A percentile compares a stretch with the other conserved stretches of the same genome.
phyloP scores from a whole-genome alignment of 2,113 vertebrate genomes.

The Macrotis lagotis region DNA sequence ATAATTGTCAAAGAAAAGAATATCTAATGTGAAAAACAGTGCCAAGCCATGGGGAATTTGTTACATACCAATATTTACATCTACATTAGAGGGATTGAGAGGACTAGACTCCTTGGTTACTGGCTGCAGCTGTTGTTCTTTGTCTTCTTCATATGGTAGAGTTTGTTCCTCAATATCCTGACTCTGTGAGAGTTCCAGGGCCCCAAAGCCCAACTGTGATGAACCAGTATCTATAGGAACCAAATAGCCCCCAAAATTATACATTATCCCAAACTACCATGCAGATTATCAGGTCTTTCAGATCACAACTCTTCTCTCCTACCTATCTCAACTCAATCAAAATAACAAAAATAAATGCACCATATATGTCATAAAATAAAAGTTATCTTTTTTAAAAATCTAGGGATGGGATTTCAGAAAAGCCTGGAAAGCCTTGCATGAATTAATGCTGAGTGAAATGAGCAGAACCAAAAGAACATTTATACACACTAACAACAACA shows the following conservation, averaged over 20 bases:
- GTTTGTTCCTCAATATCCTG: conserved; percentile 86
- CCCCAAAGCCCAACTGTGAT: conserved; percentile 88
- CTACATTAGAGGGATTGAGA: not conserved
- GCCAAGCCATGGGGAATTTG: conserved; percentile 37
- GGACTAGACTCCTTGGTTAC: conserved; percentile 45
- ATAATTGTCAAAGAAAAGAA: not conserved
- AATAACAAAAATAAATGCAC: conserved; percentile 24
- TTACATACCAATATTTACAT: conserved; percentile 71
- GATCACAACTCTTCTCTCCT: not conserved
- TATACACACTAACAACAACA: too few species aligned
- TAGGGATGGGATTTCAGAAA: too few species aligned
- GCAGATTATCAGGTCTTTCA: not conserved
- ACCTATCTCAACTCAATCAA: not conserved
- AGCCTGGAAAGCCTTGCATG: too few species aligned
- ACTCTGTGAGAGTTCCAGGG: conserved; percentile 93
- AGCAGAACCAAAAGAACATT: too few species aligned
- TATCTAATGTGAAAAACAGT: conserved; percentile 10
- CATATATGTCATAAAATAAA: conserved; percentile 53
- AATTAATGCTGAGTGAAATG: too few species aligned
- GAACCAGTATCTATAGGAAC: conserved; percentile 81
- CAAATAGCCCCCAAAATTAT: conserved; percentile 61
- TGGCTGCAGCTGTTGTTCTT: conserved; percentile 35
- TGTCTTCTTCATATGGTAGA: conserved; percentile 41
- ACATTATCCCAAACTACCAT: conserved; percentile 21
- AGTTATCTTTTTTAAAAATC: not conserved